Percentiles rank a stretch among this genome's conserved stretches.
phyloP scores from a whole-genome alignment of 2,888 invertebrate species.

The Leptarthrus brevirostris region DNA sequence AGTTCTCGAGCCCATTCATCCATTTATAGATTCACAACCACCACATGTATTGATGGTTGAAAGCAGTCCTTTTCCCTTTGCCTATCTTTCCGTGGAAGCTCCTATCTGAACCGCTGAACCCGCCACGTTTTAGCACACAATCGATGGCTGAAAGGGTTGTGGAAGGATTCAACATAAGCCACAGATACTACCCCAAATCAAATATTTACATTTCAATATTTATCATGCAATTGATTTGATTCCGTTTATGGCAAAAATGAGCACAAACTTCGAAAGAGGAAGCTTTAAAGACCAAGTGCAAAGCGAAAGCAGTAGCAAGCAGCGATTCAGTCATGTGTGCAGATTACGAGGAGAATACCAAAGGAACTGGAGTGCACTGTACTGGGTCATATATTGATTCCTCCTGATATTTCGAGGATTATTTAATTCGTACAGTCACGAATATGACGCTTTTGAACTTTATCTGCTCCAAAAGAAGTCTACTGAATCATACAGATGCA shows the following conservation, averaged over 20 bases:
- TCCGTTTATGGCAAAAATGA: conserved; percentile 42
- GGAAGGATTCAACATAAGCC: conserved; percentile 22
- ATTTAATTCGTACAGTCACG: conserved; percentile 32
- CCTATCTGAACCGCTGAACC: not conserved
- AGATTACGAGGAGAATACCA: conserved; percentile 18
- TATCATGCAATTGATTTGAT: conserved; percentile 52
- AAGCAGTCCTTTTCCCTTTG: not conserved
- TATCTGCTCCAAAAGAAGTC: not conserved
- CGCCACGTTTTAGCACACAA: not conserved
- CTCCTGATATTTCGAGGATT: conserved; percentile 42
- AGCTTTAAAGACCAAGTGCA: not conserved
- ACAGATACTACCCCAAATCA: conserved; percentile 46
- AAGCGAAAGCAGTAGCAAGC: not conserved
- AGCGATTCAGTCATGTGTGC: conserved; percentile 29
- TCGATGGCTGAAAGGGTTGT: conserved; percentile 14
- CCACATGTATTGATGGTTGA: not conserved
- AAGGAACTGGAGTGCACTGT: conserved; percentile 10
- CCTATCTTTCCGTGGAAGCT: conserved; percentile 4
- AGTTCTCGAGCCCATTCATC: conserved; percentile 41
- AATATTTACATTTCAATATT: conserved; percentile 54
- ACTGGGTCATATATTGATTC: conserved; percentile 42
- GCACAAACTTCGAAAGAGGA: conserved; percentile 1
- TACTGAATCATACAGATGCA: conserved; percentile 11
- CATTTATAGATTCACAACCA: conserved; percentile 39
- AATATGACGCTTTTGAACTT: conserved; percentile 24